phyloP scores from a whole-genome alignment of 2,797 vertebrate species.

The Sternotherus odoratus region DNA sequence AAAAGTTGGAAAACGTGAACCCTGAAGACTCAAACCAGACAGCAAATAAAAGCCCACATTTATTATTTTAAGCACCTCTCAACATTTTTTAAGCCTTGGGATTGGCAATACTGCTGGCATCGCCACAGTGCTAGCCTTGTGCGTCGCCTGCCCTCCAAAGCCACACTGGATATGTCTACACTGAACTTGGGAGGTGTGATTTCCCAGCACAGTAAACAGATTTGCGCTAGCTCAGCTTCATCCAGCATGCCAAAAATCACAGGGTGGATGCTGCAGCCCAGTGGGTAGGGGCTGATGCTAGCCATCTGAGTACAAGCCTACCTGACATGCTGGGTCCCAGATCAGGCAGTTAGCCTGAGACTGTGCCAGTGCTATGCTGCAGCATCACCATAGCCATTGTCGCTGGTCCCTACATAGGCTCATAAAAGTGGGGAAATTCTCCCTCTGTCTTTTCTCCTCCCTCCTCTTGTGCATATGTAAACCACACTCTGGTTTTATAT shows the following conservation, averaged over 20 bases:
- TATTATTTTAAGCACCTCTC: not conserved
- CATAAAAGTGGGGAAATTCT: conserved; percentile 1
- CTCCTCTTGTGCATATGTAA: not conserved
- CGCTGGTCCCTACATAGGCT: not conserved
- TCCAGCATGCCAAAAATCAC: not conserved
- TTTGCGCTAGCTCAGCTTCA: not conserved
- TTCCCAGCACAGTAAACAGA: not conserved
- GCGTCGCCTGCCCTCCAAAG: not conserved
- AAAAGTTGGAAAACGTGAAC: not conserved
- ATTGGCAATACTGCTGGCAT: not conserved
- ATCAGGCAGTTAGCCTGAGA: not conserved
- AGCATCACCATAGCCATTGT: not conserved
- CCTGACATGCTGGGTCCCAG: not conserved
- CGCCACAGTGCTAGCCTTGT: not conserved
- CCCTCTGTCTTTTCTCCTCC: not conserved
- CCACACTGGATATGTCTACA: not conserved
- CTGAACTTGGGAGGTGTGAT: not conserved
- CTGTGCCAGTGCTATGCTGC: not conserved
- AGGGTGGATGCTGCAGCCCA: not conserved
- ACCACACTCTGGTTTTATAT: not conserved
- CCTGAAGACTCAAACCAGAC: not conserved
- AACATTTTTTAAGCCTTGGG: conserved; percentile 8
- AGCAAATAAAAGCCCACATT: not conserved
- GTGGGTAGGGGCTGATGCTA: not conserved
- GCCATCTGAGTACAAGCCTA: not conserved